phyloP scores from a whole-genome alignment of 92 coral and sea anemone species.

The Heliopora coerulea region DNA sequence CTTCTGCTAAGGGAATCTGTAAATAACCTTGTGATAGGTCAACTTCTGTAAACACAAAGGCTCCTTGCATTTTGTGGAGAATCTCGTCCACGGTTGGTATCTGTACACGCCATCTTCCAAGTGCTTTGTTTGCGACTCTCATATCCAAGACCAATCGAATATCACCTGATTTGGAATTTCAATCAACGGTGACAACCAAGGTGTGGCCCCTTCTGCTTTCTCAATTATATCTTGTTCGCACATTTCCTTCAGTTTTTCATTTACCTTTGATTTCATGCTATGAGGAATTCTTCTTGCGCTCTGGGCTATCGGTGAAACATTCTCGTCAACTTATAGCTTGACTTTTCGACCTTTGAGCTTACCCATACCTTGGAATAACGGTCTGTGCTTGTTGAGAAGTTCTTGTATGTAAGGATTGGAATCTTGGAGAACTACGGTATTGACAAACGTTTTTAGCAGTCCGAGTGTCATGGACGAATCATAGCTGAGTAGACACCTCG shows the following conservation, averaged over 20 bases:
- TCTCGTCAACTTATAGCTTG: not conserved
- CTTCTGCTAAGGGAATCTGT: no score
- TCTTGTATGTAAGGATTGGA: not conserved
- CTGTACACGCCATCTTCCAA: conserved; percentile 39
- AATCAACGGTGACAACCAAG: conserved; percentile 48
- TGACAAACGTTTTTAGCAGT: conserved; percentile 26
- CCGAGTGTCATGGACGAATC: conserved; percentile 37
- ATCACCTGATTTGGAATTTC: conserved; percentile 43
- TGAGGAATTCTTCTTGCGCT: not conserved
- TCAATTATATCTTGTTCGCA: conserved; percentile 43
- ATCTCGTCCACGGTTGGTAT: conserved; percentile 53
- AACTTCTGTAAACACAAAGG: no score
- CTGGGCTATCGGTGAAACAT: not conserved
- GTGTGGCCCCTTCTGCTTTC: conserved; percentile 47
- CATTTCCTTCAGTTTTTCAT: conserved; percentile 36
- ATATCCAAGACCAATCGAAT: conserved; percentile 48
- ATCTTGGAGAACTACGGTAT: conserved; percentile 19
- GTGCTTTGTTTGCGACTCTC: conserved; percentile 48
- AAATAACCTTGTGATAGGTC: no score
- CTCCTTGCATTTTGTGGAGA: no score
- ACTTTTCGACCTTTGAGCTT: not conserved
- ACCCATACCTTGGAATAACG: conserved; percentile 1
- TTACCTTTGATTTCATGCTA: conserved; percentile 2
- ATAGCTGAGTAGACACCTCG: conserved; percentile 47
- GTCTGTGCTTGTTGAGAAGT: not conserved